These are phyloP conservation scores for Ferdinandea cuprea DNA, from an alignment of 2,888 invertebrate genomes.

Conservation along the genomic window DNA sequence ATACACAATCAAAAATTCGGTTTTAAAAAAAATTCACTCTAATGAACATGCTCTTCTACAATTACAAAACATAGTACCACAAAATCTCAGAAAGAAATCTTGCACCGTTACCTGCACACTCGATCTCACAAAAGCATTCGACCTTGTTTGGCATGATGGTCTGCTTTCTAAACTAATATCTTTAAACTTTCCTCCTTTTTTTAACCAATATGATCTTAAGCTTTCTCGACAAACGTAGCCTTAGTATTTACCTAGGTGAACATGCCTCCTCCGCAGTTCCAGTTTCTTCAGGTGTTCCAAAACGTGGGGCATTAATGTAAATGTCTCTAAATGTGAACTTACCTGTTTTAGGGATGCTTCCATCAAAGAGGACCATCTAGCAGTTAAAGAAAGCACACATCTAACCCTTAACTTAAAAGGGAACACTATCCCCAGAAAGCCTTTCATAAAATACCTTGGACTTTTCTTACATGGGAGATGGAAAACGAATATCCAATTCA, in stretches of 20 bases:
- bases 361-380: not conserved
- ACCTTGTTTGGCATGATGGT: too few relatives aligned
- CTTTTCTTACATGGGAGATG: not conserved
- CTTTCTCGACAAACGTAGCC: not conserved
- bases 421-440: not conserved
- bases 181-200: too few relatives aligned
- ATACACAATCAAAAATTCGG: too few relatives aligned
- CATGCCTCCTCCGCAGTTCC: not conserved
- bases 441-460: not conserved
- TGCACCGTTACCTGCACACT: too few relatives aligned
- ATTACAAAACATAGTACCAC: too few relatives aligned
- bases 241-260: not conserved
- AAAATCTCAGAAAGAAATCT: too few relatives aligned
- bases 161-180: too few relatives aligned
- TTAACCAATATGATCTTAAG: too few relatives aligned
- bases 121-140: too few relatives aligned
- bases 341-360: not conserved
- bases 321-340: not conserved
- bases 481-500: slow-evolving; percentile 2
- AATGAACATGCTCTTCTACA: too few relatives aligned
- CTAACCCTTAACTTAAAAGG: not conserved
- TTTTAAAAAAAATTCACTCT: too few relatives aligned
- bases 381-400: slow-evolving; percentile 3
- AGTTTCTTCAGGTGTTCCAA: not conserved
- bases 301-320: not conserved